Base-by-base conservation (phyloP, 2,797 vertebrate genomes). In the Enteromius treurensis region DNA sequence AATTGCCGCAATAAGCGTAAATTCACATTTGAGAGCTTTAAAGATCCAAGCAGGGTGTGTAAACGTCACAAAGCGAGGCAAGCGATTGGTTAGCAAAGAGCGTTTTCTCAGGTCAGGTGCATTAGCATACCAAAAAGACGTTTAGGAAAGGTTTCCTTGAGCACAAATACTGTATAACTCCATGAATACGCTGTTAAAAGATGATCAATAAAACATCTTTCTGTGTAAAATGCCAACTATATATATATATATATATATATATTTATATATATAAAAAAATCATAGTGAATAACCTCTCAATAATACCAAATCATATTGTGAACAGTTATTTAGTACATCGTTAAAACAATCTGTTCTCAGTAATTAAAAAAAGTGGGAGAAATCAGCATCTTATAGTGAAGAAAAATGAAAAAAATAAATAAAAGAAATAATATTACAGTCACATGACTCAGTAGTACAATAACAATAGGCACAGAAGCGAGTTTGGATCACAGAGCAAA, bases 391-490 rank as follows among this genome's bases (percentile, higher is more conserved):
- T 87, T 51, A 83, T 29, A 71, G 21, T 37, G 37, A 89, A 65
- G 58, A 87, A 86, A 88, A 89, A 91, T 91, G 90, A 92, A 42
- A 85, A 37, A 92, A 93, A 94, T 94, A 93, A 89, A 83, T 89
- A 80, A 81, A 86, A 29, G 26, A 29, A 64, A 82, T 88, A 32
- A 89, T 86, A 91, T 90, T 86, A 90, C 90, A 85, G 42, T 87
- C 60, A 80, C 87, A 77, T 80, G 91, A 93, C 90, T 94, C 94
- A 94, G 94, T 95, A 94, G 93, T 93, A 90, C 82, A 89, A 88
- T 91, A 92, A 91, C 82, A 89, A 86, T 88, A 91, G 90, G 87
- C 88, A 89, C 88, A 91, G 83, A 84, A 89, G 87, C 88, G 60
- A 88, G 81, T 81, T 82, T 3, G 76, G 70, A 88, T 87, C 79